phyloP scores from a whole-genome alignment of 2,113 vertebrate species.

The Axis porcinus region DNA sequence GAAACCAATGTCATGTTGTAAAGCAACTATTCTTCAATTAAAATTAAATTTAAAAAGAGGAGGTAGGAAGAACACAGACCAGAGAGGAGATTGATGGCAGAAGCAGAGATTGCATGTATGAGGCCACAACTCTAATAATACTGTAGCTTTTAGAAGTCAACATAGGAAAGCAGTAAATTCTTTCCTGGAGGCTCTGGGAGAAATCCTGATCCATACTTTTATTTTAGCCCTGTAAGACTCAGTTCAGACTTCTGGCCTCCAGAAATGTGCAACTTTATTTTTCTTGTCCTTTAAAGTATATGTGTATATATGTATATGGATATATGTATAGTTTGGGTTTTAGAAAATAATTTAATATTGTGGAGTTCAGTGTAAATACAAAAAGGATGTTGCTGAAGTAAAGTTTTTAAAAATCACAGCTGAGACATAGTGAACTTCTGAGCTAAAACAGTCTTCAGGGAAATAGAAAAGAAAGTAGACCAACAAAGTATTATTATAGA shows the following conservation, averaged over 20 bases:
- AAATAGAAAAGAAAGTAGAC: neutral
- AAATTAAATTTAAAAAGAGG: neutral
- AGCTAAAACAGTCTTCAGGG: neutral
- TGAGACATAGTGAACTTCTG: neutral
- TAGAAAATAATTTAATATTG: neutral
- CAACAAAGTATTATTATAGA: neutral
- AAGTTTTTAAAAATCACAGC: neutral
- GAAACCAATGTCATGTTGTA: neutral
- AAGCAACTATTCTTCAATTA: neutral
- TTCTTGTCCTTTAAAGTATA: neutral
- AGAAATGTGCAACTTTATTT: neutral
- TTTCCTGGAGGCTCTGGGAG: neutral
- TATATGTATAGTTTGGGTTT: neutral
- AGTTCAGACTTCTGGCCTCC: neutral
- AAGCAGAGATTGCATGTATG: neutral
- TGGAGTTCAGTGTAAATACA: neutral
- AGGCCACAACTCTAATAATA: neutral
- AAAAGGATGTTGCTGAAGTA: neutral
- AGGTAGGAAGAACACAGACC: neutral
- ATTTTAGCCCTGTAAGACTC: neutral
- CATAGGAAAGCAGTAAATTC: neutral
- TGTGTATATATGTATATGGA: accelerated
- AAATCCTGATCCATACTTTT: neutral
- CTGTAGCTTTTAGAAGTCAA: neutral
- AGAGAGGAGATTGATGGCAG: neutral